A percentile compares a stretch with the other conserved stretches of the same genome.
phyloP scores from a whole-genome alignment of 2,113 vertebrate species.

The Arothron firmamentum region DNA sequence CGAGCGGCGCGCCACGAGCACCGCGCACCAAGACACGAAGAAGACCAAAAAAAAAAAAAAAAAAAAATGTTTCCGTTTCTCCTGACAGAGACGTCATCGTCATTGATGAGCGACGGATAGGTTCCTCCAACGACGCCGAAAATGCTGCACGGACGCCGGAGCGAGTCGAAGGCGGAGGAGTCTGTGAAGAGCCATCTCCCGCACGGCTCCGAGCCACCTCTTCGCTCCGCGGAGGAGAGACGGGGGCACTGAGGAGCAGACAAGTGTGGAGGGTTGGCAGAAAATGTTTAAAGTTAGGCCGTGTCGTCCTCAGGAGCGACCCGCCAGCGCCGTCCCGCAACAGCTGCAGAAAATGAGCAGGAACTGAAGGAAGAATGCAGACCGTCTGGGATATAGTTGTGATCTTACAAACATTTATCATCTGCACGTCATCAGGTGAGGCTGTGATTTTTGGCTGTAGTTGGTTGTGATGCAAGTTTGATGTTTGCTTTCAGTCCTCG shows the following conservation, averaged over 20 bases:
- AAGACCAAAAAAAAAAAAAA: neutral
- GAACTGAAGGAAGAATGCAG: slow-evolving; percentile 70
- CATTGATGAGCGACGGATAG: neutral
- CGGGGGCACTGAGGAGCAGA: neutral
- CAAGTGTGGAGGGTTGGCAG: neutral
- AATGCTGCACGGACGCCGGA: slow-evolving; percentile 13
- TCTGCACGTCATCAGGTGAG: slow-evolving; percentile 69
- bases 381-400: slow-evolving; percentile 65
- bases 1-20: slow-evolving; percentile 14
- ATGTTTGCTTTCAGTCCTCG: too few species aligned
- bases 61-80: neutral
- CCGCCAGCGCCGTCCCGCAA: slow-evolving; percentile 7
- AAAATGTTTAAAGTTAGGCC: slow-evolving; percentile 59
- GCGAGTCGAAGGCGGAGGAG: slow-evolving; percentile 4
- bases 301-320: slow-evolving; percentile 31
- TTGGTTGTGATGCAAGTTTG: too few species aligned
- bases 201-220: slow-evolving; percentile 16
- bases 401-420: slow-evolving; percentile 62
- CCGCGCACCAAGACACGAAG: neutral
- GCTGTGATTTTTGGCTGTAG: neutral
- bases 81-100: neutral
- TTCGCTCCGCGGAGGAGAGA: slow-evolving; percentile 12
- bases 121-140: neutral
- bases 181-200: slow-evolving; percentile 28
- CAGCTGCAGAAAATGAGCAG: slow-evolving; percentile 45